phyloP scores from a whole-genome alignment of 2,797 vertebrate species.

The Paramormyrops hopkinsi region DNA sequence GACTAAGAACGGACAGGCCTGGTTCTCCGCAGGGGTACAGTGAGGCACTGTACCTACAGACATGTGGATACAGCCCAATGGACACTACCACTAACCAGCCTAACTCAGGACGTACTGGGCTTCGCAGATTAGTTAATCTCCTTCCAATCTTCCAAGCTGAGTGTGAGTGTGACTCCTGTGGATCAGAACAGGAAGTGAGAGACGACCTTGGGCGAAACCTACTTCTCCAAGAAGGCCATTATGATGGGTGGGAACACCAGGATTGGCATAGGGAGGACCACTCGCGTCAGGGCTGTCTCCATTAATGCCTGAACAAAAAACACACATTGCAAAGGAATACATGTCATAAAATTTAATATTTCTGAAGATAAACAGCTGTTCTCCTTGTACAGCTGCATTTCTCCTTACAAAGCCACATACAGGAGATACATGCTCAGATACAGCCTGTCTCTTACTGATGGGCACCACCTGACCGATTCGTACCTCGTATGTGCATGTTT shows the following conservation, averaged over 20 bases:
- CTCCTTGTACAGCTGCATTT: neutral
- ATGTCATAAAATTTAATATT: neutral
- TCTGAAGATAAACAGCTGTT: neutral
- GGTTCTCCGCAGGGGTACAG: neutral
- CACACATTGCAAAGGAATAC: neutral
- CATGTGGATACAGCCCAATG: neutral
- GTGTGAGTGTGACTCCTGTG: neutral
- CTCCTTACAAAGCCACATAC: neutral
- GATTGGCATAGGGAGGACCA: constrained; percentile 87
- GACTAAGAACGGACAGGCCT: neutral
- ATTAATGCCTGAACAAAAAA: constrained; percentile 71
- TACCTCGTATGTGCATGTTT: neutral
- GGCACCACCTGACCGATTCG: neutral
- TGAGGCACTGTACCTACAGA: neutral
- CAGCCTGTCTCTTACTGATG: neutral
- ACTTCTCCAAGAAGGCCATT: constrained; percentile 89
- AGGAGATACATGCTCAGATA: neutral
- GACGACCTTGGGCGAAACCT: constrained; percentile 44
- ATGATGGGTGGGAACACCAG: constrained; percentile 83
- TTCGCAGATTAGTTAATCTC: neutral
- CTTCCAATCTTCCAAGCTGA: neutral
- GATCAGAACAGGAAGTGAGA: neutral
- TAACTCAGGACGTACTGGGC: neutral
- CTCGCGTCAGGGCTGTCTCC: constrained; percentile 82
- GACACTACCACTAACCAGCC: neutral